Percentiles rank a stretch among this genome's conserved stretches.
phyloP scores from a whole-genome alignment of 2,888 invertebrate species.

The Taphrorychus bicolor region DNA sequence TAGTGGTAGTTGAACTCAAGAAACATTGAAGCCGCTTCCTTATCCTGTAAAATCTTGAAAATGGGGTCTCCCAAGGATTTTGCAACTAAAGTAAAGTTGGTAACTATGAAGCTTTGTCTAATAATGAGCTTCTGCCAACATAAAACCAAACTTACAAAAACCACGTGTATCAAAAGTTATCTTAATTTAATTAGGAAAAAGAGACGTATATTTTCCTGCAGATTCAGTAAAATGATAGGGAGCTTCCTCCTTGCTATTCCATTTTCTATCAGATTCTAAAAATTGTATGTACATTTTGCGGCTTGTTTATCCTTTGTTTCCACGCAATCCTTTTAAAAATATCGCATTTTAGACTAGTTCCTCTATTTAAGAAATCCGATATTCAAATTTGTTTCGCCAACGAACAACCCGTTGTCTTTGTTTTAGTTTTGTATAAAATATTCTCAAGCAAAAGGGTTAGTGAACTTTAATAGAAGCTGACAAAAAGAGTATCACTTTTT shows the following conservation, averaged over 20 bases:
- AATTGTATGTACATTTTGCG: neutral
- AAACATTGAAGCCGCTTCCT: neutral
- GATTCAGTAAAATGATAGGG: neutral
- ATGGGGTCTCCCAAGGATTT: neutral
- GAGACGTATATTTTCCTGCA: neutral
- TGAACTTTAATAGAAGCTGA: neutral
- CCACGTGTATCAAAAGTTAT: no score
- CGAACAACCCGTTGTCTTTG: neutral
- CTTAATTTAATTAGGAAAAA: no score
- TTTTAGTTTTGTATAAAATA: slow-evolving; percentile 1
- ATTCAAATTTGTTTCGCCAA: slow-evolving; percentile 2
- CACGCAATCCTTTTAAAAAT: slow-evolving; percentile 3
- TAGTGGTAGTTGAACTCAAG: neutral
- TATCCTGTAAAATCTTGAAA: neutral
- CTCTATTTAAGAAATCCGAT: slow-evolving; percentile 7
- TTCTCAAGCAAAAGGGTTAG: neutral
- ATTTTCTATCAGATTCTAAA: neutral
- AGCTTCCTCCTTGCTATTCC: neutral
- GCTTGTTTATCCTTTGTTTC: slow-evolving; percentile 1
- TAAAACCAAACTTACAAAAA: no score
- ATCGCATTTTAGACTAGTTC: neutral
- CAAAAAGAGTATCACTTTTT: neutral
- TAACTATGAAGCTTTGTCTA: neutral
- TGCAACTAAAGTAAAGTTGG: neutral
- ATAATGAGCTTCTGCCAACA: neutral